Evolutionary conservation across 2,888 invertebrate species (phyloP).

Genomic region (Chrysolina oricalcia): DNA sequence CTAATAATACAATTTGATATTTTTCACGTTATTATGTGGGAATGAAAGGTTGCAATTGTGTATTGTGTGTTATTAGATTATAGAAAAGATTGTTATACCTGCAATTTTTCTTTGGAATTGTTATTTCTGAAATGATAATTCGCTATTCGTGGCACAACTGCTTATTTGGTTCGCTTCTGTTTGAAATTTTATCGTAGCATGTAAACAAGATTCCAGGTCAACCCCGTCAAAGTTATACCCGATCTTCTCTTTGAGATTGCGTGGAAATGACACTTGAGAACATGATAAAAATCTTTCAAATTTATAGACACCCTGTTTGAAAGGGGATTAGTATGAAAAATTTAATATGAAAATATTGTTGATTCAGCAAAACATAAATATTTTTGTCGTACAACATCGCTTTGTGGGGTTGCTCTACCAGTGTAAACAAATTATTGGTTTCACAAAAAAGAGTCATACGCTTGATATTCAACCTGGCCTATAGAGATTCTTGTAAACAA

Average conservation of each 20-base stretch:
- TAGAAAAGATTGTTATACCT: conserved; percentile 35
- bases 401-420: too few relatives aligned
- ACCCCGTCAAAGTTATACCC: background rate
- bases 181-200: conserved; percentile 25
- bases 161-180: conserved; percentile 35
- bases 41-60: conserved; percentile 18
- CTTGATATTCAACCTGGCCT: too few relatives aligned
- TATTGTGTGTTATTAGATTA: conserved; percentile 41
- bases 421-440: too few relatives aligned
- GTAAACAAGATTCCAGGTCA: conserved; percentile 36
- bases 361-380: too few relatives aligned
- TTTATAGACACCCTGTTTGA: background rate
- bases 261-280: conserved; percentile 11
- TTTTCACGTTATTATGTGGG: conserved; percentile 28
- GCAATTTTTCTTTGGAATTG: conserved; percentile 33
- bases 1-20: conserved; percentile 35
- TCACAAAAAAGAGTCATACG: too few relatives aligned
- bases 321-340: too few relatives aligned
- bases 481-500: too few relatives aligned
- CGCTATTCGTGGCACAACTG: conserved; percentile 22
- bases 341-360: too few relatives aligned
- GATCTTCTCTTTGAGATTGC: conserved; percentile 4
- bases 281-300: conserved; percentile 4
- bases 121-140: conserved; percentile 27
- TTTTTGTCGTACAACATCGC: too few relatives aligned